Base-by-base conservation (phyloP, 1,140 invertebrate species). In the Nixonia krombeini region DNA sequence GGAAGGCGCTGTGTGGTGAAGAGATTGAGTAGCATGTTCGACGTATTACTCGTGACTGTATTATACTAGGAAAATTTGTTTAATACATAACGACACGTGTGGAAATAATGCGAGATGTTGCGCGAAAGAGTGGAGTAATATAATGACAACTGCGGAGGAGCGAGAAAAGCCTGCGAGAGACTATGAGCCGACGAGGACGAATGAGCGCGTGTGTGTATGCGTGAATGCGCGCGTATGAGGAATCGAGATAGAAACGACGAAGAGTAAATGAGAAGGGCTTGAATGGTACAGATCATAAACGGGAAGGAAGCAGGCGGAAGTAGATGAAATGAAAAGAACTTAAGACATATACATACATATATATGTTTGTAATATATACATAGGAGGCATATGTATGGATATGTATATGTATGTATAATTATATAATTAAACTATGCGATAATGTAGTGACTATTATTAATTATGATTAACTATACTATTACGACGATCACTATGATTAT, bases 361-460 rank as follows among this genome's bases (percentile, higher is more conserved):
- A 77, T 74, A 80, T 77, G n/a, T n/a, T n/a, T n/a, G n/a, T n/a
- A n/a, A n/a, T n/a, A n/a, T n/a, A n/a, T 78, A 75, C 64, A 71
- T 57, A 73, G 70, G 55, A 45, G 42, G 56, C 72, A 74, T 78
- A 74, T 78, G 75, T 75, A 80, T 74, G 64, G 52, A 72, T 78
- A 80, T 76, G 72, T 76, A 75, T 77, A 81, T 81, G 76, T 77
- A 78, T 83, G 78, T 80, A 79, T 79, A 80, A 79, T 76, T 81
- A 78, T 75, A 78, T 67, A 59, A 80, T 72, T 76, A 76, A 66
- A 74, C 72, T 74, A 76, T 74, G 73, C 75, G 74, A 75, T 80
- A 76, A 74, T 70, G 74, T 69, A 49, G 74, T 72, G 68, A 59
- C 68, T 75, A 74, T 75, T 73, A 75, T 76, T 76, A 65, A 76